phyloP scores from a whole-genome alignment of 2,888 invertebrate species.

The Caenorhabditis sp. region DNA sequence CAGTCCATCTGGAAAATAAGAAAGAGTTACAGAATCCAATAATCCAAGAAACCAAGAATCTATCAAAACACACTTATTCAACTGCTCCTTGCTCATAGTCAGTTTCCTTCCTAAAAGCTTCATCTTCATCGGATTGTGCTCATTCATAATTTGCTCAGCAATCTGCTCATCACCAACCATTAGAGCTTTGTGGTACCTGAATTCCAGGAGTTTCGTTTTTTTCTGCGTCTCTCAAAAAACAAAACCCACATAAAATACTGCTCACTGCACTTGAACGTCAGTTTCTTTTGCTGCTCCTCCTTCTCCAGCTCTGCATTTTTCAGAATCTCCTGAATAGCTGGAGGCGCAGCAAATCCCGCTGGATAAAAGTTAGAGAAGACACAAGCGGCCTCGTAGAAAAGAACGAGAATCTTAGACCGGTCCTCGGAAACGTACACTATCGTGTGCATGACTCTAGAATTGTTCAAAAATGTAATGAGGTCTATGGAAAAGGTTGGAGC shows the following conservation, averaged over 20 bases:
- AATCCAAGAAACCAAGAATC: too few species aligned
- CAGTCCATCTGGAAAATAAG: slow-evolving; percentile 34
- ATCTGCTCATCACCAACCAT: slow-evolving; percentile 22
- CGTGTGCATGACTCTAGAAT: slow-evolving; percentile 19
- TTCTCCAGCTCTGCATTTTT: not conserved
- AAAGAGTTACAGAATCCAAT: not conserved
- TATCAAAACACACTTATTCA: slow-evolving; percentile 37
- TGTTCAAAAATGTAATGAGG: too few species aligned
- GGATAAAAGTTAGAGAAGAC: slow-evolving; percentile 49
- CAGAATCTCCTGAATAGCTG: slow-evolving; percentile 5
- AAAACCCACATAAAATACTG: slow-evolving; percentile 56
- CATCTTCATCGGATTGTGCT: slow-evolving; percentile 39
- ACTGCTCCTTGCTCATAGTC: slow-evolving; percentile 40
- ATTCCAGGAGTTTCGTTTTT: not conserved
- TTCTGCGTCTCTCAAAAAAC: not conserved
- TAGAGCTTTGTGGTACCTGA: slow-evolving; percentile 46
- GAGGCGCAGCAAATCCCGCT: slow-evolving; percentile 6
- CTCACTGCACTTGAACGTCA: slow-evolving; percentile 40
- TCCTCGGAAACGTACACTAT: slow-evolving; percentile 19
- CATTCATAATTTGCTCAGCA: slow-evolving; percentile 35
- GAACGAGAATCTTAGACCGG: slow-evolving; percentile 24
- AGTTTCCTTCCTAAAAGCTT: slow-evolving; percentile 35
- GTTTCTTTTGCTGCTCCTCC: not conserved
- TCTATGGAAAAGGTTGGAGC: not conserved
- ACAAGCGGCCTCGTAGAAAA: slow-evolving; percentile 31